Evolutionary conservation across 2,888 invertebrate genomes (phyloP), one percentile per base, ranked within the genome.

Genomic region (Julus scanicus): DNA sequence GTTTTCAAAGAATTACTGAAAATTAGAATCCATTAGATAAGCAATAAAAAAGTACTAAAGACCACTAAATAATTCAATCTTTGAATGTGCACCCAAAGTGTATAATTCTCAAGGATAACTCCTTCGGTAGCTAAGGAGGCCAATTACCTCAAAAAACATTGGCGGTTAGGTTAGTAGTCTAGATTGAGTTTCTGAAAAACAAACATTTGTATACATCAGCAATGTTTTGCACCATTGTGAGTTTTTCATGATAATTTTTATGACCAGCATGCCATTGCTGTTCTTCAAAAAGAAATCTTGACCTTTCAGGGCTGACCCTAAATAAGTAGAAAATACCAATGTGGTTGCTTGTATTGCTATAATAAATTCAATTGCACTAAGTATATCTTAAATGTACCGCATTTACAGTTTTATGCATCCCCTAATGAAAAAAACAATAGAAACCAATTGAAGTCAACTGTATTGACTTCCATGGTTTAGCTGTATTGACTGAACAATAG

Each of bases 1-100:
- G 63, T 63, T n/a, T 53, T 63, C 63, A 63, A 63, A 63, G 63
- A 63, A 63, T 63, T n/a, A 63, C n/a, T n/a, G 63, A 63, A 63
- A 63, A 63, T 63, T 13, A n/a, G 63, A 63, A 63, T 63, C 63
- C n/a, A 63, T 63, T 63, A 63, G 63, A n/a, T 63, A 63, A 63
- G 63, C 63, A n/a, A n/a, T 17, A 63, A 63, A 63, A 63, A 63
- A 20, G 2, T 63, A 48, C 63, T 63, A 63, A 17, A 3, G 63
- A 63, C n/a, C 63, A 63, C 6, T 63, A 63, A 63, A 4, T n/a
- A 63, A 63, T 63, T n/a, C 2, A 63, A 63, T 63, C 63, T 20
- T 63, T 63, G n/a, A 63, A 63, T 63, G 63, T 63, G 63, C n/a
- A 63, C 63, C 63, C 63, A n/a, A 63, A 17, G 13, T 63, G 63